These are phyloP conservation scores for Tribolium madens DNA, from an alignment of 1,140 invertebrate species.

Conservation along the genomic window DNA sequence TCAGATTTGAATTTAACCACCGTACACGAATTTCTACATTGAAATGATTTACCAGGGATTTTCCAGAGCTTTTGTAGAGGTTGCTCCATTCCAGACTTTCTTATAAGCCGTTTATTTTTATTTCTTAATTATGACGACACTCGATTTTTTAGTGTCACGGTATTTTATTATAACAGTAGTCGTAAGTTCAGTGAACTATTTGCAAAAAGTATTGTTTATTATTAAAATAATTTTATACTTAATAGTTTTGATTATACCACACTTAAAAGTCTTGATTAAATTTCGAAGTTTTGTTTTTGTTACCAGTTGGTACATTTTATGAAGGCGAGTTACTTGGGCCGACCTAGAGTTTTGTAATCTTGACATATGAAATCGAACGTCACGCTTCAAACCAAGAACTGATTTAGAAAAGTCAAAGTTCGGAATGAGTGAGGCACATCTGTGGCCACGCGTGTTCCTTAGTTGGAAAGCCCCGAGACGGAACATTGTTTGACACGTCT, in stretches of 20 bases:
- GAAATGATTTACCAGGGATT: constrained; percentile 36
- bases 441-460: constrained; percentile 51
- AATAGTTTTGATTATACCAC: too few species aligned
- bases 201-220: too few species aligned
- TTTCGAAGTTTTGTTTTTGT: too few species aligned
- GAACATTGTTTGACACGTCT: constrained; percentile 50
- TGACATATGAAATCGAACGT: constrained; percentile 46
- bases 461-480: constrained; percentile 42
- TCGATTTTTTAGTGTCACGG: too few species aligned
- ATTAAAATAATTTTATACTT: too few species aligned
- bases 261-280: too few species aligned
- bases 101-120: neutral
- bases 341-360: constrained; percentile 42
- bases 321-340: neutral
- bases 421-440: constrained; percentile 52
- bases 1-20: constrained; percentile 50
- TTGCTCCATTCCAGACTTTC: neutral
- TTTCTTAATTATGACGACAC: neutral
- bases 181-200: too few species aligned
- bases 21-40: constrained; percentile 45
- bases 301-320: neutral
- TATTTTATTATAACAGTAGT: too few species aligned
- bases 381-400: constrained; percentile 41
- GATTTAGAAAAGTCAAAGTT: constrained; percentile 58
- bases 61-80: constrained; percentile 17